Percentiles rank a stretch among this genome's conserved stretches.
Evolutionary conservation across 2,888 invertebrate genomes (phyloP).

Genomic region (Chaitophorus viminalis): DNA sequence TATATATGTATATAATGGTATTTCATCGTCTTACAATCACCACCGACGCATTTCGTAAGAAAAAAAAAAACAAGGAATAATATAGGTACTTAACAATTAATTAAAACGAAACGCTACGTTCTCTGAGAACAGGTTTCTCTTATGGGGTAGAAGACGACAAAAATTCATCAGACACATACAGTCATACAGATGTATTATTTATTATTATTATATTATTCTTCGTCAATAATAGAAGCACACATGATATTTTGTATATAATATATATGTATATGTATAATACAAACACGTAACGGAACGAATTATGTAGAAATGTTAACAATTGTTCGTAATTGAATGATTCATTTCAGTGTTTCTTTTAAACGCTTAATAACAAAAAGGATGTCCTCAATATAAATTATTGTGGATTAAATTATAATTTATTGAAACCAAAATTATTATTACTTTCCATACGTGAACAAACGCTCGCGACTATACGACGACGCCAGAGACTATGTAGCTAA

Average conservation of each 20-base stretch:
- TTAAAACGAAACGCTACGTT: not conserved
- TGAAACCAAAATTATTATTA: not conserved
- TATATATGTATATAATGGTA: too few relatives aligned
- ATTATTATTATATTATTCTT: not conserved
- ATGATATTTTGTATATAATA: too few relatives aligned
- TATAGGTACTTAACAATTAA: not conserved
- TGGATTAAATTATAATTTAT: constrained; percentile 37
- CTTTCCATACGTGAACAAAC: not conserved
- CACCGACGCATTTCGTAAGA: too few relatives aligned
- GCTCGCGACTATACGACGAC: not conserved
- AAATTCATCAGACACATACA: not conserved
- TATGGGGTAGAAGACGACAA: not conserved
- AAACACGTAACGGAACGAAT: constrained; percentile 7
- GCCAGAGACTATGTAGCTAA: too few relatives aligned
- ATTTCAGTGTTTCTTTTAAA: constrained; percentile 45
- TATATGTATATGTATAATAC: not conserved
- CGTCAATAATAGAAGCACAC: too few relatives aligned
- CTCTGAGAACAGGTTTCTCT: not conserved
- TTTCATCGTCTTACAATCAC: too few relatives aligned
- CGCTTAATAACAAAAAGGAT: constrained; percentile 47
- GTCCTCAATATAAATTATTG: constrained; percentile 53
- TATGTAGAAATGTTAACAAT: constrained; percentile 41
- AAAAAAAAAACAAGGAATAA: not conserved
- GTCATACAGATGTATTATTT: too few relatives aligned
- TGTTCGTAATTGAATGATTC: constrained; percentile 50